Base-by-base conservation (phyloP, 2,113 vertebrate species). In the Ammospiza nelsoni region DNA sequence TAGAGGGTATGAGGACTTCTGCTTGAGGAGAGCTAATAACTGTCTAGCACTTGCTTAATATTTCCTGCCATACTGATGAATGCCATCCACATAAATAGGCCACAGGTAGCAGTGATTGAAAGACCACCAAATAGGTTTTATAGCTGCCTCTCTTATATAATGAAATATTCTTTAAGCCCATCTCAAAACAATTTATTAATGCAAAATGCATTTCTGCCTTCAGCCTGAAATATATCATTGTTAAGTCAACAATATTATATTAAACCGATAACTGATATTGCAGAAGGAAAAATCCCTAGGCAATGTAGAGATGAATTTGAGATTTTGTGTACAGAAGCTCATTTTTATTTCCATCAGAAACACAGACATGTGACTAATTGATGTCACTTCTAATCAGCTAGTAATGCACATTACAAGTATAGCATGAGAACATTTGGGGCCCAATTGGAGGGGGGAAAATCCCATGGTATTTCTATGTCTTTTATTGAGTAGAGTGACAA, bases 161-260 rank as follows among this genome's bases (percentile, higher is more conserved):
- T 99, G 98, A 98, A 99, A 98, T 98, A 96, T 98, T 97, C 97
- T 97, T 96, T 97, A 98, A 98, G 92, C 96, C 95, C 97, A 97
- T 98, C 97, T 96, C 97, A 98, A 98, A 98, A 98, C 98, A 98
- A 98, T 98, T 99, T 99, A 99, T 99, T 99, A 98, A 98, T 99
- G 98, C 95, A 97, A 98, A 98, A 98, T 95, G 97, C 95, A 98
- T 98, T 97, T 97, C 98, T 93, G 98, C 99, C 99, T 95, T 98
- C 94, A 98, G 99, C 98, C 97, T 96, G 96, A 98, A 98, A 99
- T 99, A 98, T 84, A 99, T 99, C 99, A 99, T 98, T 98, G 98
- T 99, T 99, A 99, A 99, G 98, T 99, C 99, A 99, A 99, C 98
- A 98, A 98, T 98, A 99, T 99, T 99, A 99, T 98, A 99, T 99